Evolutionary conservation across 1,140 invertebrate genomes (phyloP).

Genomic region (Eumeta japonica): DNA sequence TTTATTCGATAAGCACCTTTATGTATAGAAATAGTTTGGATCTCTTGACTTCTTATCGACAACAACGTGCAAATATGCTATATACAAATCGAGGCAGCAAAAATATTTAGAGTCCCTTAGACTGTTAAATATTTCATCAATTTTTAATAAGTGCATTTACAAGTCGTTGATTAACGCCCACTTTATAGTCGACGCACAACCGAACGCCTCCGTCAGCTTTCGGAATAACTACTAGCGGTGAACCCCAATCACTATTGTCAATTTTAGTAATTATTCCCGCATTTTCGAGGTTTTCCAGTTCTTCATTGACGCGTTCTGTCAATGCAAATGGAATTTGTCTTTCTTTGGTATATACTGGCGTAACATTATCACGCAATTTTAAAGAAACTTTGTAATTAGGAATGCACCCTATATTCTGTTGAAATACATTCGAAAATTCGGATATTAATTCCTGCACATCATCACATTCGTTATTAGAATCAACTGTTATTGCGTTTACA

Average conservation of each 20-base stretch:
- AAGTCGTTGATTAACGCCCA: not conserved
- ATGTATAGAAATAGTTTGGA: no score
- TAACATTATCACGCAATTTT: not conserved
- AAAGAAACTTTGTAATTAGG: not conserved
- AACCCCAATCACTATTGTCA: not conserved
- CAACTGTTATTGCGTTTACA: no score
- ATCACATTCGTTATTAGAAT: no score
- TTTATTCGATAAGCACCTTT: no score
- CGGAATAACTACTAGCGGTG: not conserved
- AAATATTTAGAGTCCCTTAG: constrained; percentile 13
- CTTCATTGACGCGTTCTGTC: constrained; percentile 3
- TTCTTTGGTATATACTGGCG: constrained; percentile 7
- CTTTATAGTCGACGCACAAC: constrained; percentile 5
- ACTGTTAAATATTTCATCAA: constrained; percentile 18
- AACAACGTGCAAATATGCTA: no score
- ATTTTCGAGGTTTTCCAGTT: constrained; percentile 1
- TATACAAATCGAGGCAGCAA: constrained; percentile 7
- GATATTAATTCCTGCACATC: no score
- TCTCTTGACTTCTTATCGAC: no score
- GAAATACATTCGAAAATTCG: no score
- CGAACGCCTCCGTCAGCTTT: constrained; percentile 2
- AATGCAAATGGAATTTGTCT: constrained; percentile 7
- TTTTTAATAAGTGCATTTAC: constrained; percentile 13
- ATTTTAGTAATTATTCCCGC: constrained; percentile 1
- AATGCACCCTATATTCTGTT: no score